Conservation (phyloP, 2,888 invertebrate genomes). For the Synanthedon myopaeformis region DNA sequence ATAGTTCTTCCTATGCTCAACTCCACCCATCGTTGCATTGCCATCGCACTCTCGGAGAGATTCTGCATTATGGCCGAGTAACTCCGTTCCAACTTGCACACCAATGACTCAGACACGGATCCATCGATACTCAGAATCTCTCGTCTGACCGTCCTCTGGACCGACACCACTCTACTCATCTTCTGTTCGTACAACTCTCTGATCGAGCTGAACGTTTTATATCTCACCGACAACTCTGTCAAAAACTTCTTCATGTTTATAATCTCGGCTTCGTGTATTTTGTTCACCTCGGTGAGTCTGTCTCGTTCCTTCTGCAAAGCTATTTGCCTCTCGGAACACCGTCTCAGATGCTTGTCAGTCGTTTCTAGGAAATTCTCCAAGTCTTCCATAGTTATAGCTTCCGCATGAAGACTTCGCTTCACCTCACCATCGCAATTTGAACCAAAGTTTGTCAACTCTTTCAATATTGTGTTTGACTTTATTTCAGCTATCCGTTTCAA, state of each 20-base stretch:
- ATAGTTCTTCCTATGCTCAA: slow-evolving; percentile 36
- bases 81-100: slow-evolving; percentile 47
- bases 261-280: slow-evolving; percentile 53
- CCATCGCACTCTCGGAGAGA: slow-evolving; percentile 44
- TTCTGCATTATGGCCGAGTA: slow-evolving; percentile 56
- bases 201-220: slow-evolving; percentile 46
- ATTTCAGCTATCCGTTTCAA: slow-evolving; percentile 55
- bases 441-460: slow-evolving; percentile 54
- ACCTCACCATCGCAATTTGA: slow-evolving; percentile 39
- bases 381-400: slow-evolving; percentile 55
- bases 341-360: slow-evolving; percentile 47
- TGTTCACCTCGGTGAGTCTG: slow-evolving; percentile 44
- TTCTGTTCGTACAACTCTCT: slow-evolving; percentile 52
- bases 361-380: slow-evolving; percentile 59
- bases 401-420: slow-evolving; percentile 38
- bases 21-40: slow-evolving; percentile 54
- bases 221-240: slow-evolving; percentile 47
- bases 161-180: slow-evolving; percentile 39
- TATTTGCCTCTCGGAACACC: slow-evolving; percentile 48
- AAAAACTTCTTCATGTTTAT: slow-evolving; percentile 51
- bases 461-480: slow-evolving; percentile 49
- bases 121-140: slow-evolving; percentile 48
- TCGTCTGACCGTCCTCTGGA: slow-evolving; percentile 50
- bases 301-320: slow-evolving; percentile 51
- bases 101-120: slow-evolving; percentile 26